Evolutionary conservation across 2,113 vertebrate genomes (phyloP).

Genomic region (Ciconia maguari): DNA sequence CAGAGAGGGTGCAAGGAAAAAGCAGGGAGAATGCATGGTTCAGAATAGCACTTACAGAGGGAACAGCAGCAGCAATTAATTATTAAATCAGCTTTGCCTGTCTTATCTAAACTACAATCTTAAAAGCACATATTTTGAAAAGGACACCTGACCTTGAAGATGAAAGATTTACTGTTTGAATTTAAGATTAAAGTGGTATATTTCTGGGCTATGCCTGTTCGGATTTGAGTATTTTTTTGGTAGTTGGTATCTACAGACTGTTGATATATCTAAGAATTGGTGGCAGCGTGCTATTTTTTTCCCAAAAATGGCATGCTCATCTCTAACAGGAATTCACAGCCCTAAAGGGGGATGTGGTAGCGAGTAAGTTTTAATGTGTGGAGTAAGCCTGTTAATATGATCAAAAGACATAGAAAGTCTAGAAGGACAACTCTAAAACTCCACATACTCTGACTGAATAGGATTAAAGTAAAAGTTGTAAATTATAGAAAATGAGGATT

Average conservation of each 20-base stretch:
- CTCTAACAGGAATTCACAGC: not conserved
- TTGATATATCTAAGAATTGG: not conserved
- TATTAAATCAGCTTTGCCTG: conserved; percentile 5
- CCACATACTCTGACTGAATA: not conserved
- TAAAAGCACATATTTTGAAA: not conserved
- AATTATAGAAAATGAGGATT: not conserved
- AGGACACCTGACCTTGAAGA: not conserved
- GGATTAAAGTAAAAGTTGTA: not conserved
- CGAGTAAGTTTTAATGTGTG: not conserved
- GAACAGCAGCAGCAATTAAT: not conserved
- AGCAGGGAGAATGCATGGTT: not conserved
- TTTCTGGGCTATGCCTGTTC: not conserved
- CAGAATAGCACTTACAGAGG: not conserved
- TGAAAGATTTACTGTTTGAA: not conserved
- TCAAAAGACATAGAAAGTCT: not conserved
- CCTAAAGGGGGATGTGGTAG: not conserved
- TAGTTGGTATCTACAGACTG: not conserved
- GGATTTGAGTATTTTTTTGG: not conserved
- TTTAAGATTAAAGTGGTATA: not conserved
- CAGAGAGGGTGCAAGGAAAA: not conserved
- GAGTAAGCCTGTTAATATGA: not conserved
- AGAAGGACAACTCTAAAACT: not conserved
- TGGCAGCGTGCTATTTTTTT: not conserved
- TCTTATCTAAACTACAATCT: not conserved
- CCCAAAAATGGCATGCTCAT: not conserved